Conservation (phyloP, 2,888 invertebrate genomes). For the Leptinotarsa juncta region DNA sequence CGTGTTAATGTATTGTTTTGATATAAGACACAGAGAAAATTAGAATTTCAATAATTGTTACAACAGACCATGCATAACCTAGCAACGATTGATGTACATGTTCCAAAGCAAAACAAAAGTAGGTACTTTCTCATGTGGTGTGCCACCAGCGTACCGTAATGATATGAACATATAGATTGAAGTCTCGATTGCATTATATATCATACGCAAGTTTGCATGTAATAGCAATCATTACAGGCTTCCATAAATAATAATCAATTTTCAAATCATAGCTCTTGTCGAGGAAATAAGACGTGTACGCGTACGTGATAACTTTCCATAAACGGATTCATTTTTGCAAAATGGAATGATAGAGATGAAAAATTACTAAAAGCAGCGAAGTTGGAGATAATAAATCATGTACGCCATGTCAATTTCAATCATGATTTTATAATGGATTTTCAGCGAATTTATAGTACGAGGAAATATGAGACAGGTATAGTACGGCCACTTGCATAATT, state of each 20-base stretch:
- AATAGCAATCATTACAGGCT: slow-evolving; percentile 4
- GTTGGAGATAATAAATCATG: neutral
- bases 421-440: neutral
- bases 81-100: too few relatives aligned
- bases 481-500: too few relatives aligned
- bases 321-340: neutral
- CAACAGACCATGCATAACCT: too few relatives aligned
- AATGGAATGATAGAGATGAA: neutral
- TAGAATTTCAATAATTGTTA: too few relatives aligned
- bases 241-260: slow-evolving; percentile 14
- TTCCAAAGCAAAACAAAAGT: neutral
- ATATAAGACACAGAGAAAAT: too few relatives aligned
- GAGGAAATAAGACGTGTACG: slow-evolving; percentile 8
- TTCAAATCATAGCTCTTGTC: slow-evolving; percentile 13
- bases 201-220: slow-evolving; percentile 13
- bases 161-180: slow-evolving; percentile 11
- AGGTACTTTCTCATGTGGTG: neutral
- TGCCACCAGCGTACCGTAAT: neutral
- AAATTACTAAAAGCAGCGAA: neutral
- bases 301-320: slow-evolving; percentile 9
- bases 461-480: too few relatives aligned
- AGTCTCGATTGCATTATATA: slow-evolving; percentile 13
- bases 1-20: too few relatives aligned
- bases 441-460: neutral
- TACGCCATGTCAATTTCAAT: neutral